Conservation (phyloP, 2,113 vertebrate genomes). For the Hepsetus odoe region DNA sequence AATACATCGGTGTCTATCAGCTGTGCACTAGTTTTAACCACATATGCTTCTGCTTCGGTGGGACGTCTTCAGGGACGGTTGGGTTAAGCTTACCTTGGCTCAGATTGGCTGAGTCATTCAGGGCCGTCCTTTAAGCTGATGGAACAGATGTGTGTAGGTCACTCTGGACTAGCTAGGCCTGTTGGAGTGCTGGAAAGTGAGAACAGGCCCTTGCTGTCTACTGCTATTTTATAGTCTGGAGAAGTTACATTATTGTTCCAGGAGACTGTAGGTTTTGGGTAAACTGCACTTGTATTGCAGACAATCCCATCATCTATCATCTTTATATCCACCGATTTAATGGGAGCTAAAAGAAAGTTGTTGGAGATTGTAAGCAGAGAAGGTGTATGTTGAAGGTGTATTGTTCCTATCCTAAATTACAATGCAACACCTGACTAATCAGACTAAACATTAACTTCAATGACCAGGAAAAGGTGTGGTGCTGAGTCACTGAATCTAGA, state of each 20-base stretch:
- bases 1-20: no score
- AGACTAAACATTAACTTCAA: neutral
- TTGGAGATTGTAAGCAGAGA: neutral
- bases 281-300: slow-evolving; percentile 63
- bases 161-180: neutral
- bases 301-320: slow-evolving; percentile 37
- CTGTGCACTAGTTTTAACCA: neutral
- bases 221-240: accelerated
- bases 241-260: slow-evolving; percentile 9
- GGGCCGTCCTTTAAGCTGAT: slow-evolving; percentile 29
- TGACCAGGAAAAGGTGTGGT: neutral
- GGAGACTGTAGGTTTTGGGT: slow-evolving; percentile 61
- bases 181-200: slow-evolving; percentile 19
- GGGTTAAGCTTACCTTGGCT: slow-evolving; percentile 25
- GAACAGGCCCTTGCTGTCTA: slow-evolving; percentile 11
- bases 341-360: slow-evolving; percentile 58
- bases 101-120: slow-evolving; percentile 38
- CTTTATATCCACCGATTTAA: slow-evolving; percentile 49
- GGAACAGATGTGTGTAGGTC: slow-evolving; percentile 50
- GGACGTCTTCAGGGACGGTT: neutral
- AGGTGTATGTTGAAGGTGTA: neutral
- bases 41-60: no score
- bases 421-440: neutral
- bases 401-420: no score
- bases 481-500: neutral